A percentile compares a stretch with the other conserved stretches of the same genome.
Evolutionary conservation across 2,113 vertebrate species (phyloP).

Genomic region (Electrona antarctica): DNA sequence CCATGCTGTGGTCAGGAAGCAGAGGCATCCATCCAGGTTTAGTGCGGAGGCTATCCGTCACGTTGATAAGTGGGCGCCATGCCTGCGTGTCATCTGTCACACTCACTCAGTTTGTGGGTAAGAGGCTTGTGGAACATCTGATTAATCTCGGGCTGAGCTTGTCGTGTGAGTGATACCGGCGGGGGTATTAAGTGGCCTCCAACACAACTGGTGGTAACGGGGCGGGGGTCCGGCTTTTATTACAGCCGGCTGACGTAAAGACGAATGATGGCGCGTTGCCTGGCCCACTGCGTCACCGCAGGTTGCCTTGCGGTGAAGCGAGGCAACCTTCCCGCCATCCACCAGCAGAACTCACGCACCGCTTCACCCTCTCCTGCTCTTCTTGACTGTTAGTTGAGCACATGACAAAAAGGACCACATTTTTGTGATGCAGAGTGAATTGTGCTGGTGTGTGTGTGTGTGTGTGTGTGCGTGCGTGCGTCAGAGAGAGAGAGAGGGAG

Average conservation of each 20-base stretch:
- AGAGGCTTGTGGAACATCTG: slow-evolving; percentile 59
- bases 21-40: slow-evolving; percentile 49
- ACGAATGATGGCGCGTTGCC: slow-evolving; percentile 26
- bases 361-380: not conserved
- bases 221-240: slow-evolving; percentile 21
- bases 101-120: slow-evolving; percentile 50
- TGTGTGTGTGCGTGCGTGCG: no score
- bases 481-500: no score
- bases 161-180: slow-evolving; percentile 69
- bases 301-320: slow-evolving; percentile 7
- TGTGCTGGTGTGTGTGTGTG: no score
- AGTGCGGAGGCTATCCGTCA: slow-evolving; percentile 56
- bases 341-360: slow-evolving; percentile 12
- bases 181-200: slow-evolving; percentile 54
- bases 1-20: not conserved
- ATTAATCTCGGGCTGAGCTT: slow-evolving; percentile 71
- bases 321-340: not conserved
- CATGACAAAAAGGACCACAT: slow-evolving; percentile 7
- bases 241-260: slow-evolving; percentile 42
- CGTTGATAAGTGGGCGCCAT: slow-evolving; percentile 66
- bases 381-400: slow-evolving; percentile 11
- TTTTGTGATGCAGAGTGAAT: no score
- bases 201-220: slow-evolving; percentile 56
- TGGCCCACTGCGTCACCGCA: not conserved
- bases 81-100: slow-evolving; percentile 71